Conservation (phyloP, 2,797 vertebrate genomes). For the Brachyrhaphis roseni region DNA sequence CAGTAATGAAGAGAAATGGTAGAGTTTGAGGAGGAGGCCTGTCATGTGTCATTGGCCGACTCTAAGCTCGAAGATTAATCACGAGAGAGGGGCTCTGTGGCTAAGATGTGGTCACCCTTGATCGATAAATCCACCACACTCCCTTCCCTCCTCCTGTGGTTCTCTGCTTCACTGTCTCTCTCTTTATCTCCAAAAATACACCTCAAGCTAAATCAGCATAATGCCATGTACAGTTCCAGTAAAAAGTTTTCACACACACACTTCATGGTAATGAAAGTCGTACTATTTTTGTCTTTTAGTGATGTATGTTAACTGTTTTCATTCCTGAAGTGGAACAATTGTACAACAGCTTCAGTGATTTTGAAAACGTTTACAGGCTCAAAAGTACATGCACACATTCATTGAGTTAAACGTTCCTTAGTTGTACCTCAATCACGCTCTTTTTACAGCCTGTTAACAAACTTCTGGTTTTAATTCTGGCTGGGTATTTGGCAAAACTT, state of each 20-base stretch:
- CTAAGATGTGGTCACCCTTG: conserved; percentile 82
- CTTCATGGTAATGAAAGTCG: background rate
- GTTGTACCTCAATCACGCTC: background rate
- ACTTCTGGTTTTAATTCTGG: background rate
- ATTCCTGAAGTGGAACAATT: background rate
- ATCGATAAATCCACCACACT: conserved; percentile 79
- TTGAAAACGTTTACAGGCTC: background rate
- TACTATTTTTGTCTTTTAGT: background rate
- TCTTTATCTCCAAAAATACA: conserved; percentile 44
- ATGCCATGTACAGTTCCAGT: conserved; percentile 69
- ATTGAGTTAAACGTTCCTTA: background rate
- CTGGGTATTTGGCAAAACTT: background rate
- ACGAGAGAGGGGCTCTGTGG: conserved; percentile 79
- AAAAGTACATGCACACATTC: background rate
- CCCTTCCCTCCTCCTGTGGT: conserved; percentile 42
- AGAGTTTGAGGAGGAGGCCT: conserved; percentile 79
- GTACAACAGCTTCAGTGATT: background rate
- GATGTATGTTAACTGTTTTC: background rate
- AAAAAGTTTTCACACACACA: background rate
- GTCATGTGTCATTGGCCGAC: conserved; percentile 86
- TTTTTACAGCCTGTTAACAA: background rate
- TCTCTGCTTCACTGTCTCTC: conserved; percentile 51
- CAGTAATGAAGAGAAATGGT: conserved; percentile 88
- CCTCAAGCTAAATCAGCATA: conserved; percentile 73
- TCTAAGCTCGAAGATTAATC: conserved; percentile 83